These are phyloP conservation scores for Greenwoodochromis staneri DNA, from an alignment of 2,113 vertebrate species.

Conservation along the genomic window DNA sequence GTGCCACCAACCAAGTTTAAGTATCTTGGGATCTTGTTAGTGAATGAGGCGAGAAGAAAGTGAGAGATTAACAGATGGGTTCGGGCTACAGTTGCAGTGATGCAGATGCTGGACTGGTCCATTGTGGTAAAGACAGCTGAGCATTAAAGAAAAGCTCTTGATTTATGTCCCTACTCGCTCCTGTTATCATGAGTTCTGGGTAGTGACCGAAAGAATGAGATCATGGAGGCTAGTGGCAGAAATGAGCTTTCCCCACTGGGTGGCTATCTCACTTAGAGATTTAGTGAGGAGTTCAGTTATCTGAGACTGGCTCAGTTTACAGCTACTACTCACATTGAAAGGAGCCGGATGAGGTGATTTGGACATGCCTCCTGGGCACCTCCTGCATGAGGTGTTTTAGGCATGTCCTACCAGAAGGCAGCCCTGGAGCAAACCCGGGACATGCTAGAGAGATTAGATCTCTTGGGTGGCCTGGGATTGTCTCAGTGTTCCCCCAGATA, in stretches of 20 bases:
- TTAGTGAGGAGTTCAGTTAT: not conserved
- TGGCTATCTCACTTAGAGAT: not conserved
- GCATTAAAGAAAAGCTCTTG: not conserved
- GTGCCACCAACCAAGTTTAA: not conserved
- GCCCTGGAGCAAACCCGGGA: not conserved
- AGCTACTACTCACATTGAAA: not conserved
- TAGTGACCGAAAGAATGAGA: not conserved
- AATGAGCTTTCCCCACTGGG: not conserved
- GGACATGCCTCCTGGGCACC: not conserved
- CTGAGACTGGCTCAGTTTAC: not conserved
- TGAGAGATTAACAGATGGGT: not conserved
- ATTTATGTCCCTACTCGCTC: not conserved
- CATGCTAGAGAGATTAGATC: not conserved
- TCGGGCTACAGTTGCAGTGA: not conserved
- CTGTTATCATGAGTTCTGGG: not conserved
- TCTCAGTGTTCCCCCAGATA: not conserved
- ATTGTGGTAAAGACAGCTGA: not conserved
- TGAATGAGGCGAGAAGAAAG: not conserved
- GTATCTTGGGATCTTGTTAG: not conserved
- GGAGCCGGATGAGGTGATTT: not conserved
- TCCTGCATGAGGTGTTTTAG: not conserved
- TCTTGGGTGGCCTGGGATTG: not conserved
- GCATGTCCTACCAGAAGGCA: not conserved
- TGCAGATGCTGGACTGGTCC: not conserved
- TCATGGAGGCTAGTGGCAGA: not conserved